Evolutionary conservation across 2,888 invertebrate species (phyloP).

Genomic region (Chrysolina americana): DNA sequence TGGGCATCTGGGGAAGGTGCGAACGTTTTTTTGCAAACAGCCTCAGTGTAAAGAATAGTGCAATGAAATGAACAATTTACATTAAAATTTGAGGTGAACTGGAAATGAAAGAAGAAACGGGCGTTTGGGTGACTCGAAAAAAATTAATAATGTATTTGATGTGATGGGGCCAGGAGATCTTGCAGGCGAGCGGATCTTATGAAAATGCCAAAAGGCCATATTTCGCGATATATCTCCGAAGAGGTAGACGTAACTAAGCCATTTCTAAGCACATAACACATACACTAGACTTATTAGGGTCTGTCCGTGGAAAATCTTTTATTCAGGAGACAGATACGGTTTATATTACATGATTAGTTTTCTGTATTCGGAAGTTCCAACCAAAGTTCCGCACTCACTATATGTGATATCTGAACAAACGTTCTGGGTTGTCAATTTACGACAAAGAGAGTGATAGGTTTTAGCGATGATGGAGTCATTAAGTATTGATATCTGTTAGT

Average conservation of each 20-base stretch:
- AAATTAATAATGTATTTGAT: slow-evolving; percentile 59
- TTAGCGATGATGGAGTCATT: too few species aligned
- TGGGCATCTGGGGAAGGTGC: slow-evolving; percentile 21
- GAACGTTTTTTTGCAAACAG: slow-evolving; percentile 40
- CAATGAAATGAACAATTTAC: slow-evolving; percentile 45
- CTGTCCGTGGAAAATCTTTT: slow-evolving; percentile 64
- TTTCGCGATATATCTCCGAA: slow-evolving; percentile 57
- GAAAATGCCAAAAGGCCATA: slow-evolving; percentile 56
- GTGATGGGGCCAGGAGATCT: slow-evolving; percentile 28
- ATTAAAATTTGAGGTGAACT: slow-evolving; percentile 44
- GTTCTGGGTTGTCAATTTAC: too few species aligned
- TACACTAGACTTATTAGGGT: slow-evolving; percentile 64
- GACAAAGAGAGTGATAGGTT: too few species aligned
- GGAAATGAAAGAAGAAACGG: slow-evolving; percentile 45
- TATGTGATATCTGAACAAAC: neutral
- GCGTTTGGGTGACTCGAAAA: slow-evolving; percentile 35
- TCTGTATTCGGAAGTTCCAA: slow-evolving; percentile 53
- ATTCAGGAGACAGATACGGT: slow-evolving; percentile 59
- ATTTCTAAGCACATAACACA: slow-evolving; percentile 66
- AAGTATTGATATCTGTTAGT: too few species aligned
- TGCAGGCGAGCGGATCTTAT: slow-evolving; percentile 42
- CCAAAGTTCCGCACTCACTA: neutral
- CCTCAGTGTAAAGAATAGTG: slow-evolving; percentile 21
- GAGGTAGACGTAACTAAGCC: slow-evolving; percentile 63
- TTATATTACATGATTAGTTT: slow-evolving; percentile 62